A percentile compares a stretch with the other conserved stretches of the same genome.
Conservation (phyloP, 2,113 vertebrate genomes). For the Ellobius talpinus region DNA sequence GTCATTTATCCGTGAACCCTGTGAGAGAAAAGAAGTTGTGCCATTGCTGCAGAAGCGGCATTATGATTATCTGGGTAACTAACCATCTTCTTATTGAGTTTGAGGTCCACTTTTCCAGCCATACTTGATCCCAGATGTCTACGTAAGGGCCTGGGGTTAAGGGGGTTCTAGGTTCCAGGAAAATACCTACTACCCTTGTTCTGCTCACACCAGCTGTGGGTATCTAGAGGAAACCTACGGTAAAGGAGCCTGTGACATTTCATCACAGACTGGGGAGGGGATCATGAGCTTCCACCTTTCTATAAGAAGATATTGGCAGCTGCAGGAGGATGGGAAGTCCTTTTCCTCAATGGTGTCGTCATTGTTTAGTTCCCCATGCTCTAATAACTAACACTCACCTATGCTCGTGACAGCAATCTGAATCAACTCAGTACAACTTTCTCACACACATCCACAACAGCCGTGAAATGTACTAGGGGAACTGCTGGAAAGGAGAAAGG, state of each 20-base stretch:
- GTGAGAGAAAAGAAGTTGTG: background rate
- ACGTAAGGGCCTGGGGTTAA: background rate
- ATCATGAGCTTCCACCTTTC: background rate
- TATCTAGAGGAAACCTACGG: background rate
- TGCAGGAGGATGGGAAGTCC: background rate
- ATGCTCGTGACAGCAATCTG: background rate
- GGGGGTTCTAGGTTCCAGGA: too few relatives aligned
- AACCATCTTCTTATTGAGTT: background rate
- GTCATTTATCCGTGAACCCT: background rate
- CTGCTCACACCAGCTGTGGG: background rate
- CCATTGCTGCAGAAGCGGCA: background rate
- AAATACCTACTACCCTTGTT: background rate
- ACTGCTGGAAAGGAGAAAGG: background rate
- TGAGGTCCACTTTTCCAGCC: background rate
- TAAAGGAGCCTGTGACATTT: too few relatives aligned
- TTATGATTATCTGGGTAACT: background rate
- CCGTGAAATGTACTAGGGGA: background rate
- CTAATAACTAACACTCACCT: background rate
- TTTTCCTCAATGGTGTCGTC: background rate
- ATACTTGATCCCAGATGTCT: background rate
- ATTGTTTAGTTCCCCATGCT: background rate
- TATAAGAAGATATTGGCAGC: background rate
- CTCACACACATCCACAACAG: background rate
- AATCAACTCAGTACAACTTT: too few relatives aligned
- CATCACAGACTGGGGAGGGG: too few relatives aligned